phyloP scores from a whole-genome alignment of 2,113 vertebrate species.

The Pterophyllum scalare region DNA sequence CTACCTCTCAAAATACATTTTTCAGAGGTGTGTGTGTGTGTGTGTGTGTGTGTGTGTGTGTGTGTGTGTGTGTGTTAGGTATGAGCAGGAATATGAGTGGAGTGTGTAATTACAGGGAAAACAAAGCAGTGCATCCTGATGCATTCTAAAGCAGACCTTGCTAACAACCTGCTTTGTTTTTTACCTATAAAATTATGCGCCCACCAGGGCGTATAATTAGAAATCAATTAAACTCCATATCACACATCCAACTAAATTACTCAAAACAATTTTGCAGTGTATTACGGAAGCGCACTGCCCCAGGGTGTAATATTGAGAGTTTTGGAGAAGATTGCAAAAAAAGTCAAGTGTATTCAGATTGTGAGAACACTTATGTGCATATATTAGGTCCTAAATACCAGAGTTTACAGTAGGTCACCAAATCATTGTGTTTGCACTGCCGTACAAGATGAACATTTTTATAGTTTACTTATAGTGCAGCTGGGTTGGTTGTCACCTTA shows the following conservation, averaged over 20 bases:
- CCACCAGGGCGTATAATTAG: slow-evolving; percentile 57
- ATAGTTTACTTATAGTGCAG: neutral
- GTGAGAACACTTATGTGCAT: neutral
- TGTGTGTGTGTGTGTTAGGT: neutral
- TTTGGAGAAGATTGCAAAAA: slow-evolving; percentile 2
- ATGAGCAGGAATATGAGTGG: slow-evolving; percentile 38
- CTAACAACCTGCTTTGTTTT: slow-evolving; percentile 58
- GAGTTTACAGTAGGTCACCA: neutral
- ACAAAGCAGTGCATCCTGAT: slow-evolving; percentile 54
- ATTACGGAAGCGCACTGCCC: slow-evolving; percentile 17
- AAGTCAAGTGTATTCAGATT: neutral
- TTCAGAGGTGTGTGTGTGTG: slow-evolving; percentile 45
- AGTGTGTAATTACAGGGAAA: slow-evolving; percentile 60
- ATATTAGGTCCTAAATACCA: neutral
- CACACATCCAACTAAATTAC: slow-evolving; percentile 43
- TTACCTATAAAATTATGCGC: slow-evolving; percentile 51
- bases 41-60: slow-evolving; percentile 31
- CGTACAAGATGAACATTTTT: neutral
- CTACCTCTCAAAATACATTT: slow-evolving; percentile 28
- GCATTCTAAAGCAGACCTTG: slow-evolving; percentile 52
- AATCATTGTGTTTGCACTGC: neutral
- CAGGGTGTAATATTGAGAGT: neutral
- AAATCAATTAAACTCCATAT: slow-evolving; percentile 68
- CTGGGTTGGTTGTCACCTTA: neutral
- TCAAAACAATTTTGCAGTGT: slow-evolving; percentile 27